Evolutionary conservation across 2,888 invertebrate species (phyloP).

Genomic region (Lasioglossum leucozonium): DNA sequence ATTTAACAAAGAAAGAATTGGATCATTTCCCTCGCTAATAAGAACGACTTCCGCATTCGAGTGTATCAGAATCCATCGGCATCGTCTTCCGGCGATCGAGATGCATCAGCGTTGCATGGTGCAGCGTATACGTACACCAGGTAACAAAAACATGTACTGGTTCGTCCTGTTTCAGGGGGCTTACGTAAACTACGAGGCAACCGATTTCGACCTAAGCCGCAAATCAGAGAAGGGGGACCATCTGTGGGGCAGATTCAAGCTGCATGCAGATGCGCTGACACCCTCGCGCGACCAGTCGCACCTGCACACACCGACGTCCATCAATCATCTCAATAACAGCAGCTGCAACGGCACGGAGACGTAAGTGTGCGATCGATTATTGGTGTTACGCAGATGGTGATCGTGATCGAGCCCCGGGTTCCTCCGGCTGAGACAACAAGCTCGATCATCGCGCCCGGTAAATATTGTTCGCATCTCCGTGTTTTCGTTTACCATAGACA

Average conservation of each 20-base stretch:
- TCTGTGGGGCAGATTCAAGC: slow-evolving; percentile 87
- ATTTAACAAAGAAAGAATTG: background rate
- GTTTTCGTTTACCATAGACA: background rate
- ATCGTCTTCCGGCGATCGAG: too few species aligned
- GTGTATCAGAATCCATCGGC: too few species aligned
- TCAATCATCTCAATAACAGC: slow-evolving; percentile 87
- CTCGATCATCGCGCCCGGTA: background rate
- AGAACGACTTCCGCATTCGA: too few species aligned
- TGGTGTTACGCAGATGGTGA: background rate
- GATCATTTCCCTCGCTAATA: background rate
- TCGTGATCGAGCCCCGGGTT: background rate
- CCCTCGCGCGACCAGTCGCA: slow-evolving; percentile 92
- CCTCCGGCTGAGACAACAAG: background rate
- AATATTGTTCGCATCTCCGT: slow-evolving; percentile 3
- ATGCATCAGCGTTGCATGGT: too few species aligned
- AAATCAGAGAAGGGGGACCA: slow-evolving; percentile 89
- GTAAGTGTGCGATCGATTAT: slow-evolving; percentile 82
- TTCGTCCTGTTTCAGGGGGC: slow-evolving; percentile 86
- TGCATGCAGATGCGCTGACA: slow-evolving; percentile 87
- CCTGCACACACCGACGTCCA: slow-evolving; percentile 86
- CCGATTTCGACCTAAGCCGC: slow-evolving; percentile 91
- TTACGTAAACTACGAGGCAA: slow-evolving; percentile 88
- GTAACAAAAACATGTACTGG: background rate
- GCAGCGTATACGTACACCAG: background rate
- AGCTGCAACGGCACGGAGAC: slow-evolving; percentile 90